phyloP scores from a whole-genome alignment of 1,140 invertebrate genomes.

The Brachionus sp. region DNA sequence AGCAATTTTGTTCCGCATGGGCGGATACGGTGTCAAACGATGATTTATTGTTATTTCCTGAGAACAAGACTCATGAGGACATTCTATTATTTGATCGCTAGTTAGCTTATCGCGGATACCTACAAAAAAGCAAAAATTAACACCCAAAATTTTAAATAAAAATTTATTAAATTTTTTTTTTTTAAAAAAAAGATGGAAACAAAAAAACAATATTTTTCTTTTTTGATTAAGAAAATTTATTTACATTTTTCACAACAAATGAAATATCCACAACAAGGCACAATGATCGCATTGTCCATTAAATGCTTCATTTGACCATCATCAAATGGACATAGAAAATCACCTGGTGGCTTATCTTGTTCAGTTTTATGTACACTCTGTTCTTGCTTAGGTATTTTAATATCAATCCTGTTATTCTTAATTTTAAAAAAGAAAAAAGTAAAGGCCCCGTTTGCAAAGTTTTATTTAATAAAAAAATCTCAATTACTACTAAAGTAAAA shows the following conservation, averaged over 20 bases:
- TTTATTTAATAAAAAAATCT: slow-evolving; percentile 29
- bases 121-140: not conserved
- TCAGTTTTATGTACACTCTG: not conserved
- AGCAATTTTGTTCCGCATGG: slow-evolving; percentile 9
- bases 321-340: slow-evolving; percentile 35
- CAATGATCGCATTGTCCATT: slow-evolving; percentile 29
- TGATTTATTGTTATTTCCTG: slow-evolving; percentile 31
- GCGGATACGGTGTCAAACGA: slow-evolving; percentile 32
- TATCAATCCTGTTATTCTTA: slow-evolving; percentile 1
- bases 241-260: slow-evolving; percentile 45
- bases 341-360: slow-evolving; percentile 11
- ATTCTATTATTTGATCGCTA: not conserved
- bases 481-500: slow-evolving; percentile 37
- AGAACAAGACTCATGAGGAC: slow-evolving; percentile 12
- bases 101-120: not conserved
- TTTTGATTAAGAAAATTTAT: not conserved
- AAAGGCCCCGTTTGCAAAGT: not conserved
- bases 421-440: not conserved
- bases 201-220: not conserved
- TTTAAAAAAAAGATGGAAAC: not conserved
- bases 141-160: not conserved
- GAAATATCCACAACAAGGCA: slow-evolving; percentile 46
- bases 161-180: not conserved
- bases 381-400: not conserved
- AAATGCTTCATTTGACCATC: slow-evolving; percentile 30